A percentile compares a stretch with the other conserved stretches of the same genome.
Evolutionary conservation across 2,888 invertebrate species (phyloP).

Genomic region (Nymphalis urticae): DNA sequence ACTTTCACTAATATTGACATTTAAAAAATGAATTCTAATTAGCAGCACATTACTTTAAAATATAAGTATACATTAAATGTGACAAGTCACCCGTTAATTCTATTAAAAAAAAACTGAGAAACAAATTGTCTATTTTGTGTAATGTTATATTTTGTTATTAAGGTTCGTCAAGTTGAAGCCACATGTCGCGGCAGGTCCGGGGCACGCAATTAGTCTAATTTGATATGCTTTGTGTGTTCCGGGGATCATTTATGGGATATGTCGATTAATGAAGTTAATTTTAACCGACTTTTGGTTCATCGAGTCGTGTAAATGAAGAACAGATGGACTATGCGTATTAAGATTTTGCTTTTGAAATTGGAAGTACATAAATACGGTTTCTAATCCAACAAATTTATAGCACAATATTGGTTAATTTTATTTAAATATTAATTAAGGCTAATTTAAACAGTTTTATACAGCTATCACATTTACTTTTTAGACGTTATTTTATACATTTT

Average conservation of each 20-base stretch:
- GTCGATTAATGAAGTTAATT: slow-evolving; percentile 36
- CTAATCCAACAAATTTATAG: no score
- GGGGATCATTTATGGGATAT: slow-evolving; percentile 44
- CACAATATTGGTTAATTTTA: no score
- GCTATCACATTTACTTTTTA: background rate
- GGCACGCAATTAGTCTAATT: slow-evolving; percentile 72
- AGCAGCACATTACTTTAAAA: slow-evolving; percentile 7
- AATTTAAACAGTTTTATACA: background rate
- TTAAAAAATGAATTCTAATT: slow-evolving; percentile 6
- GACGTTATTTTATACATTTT: background rate
- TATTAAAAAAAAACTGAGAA: slow-evolving; percentile 23
- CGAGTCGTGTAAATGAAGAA: slow-evolving; percentile 1
- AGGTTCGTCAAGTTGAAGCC: slow-evolving; percentile 41
- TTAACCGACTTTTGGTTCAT: slow-evolving; percentile 15
- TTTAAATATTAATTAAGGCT: no score
- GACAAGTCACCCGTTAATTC: slow-evolving; percentile 19
- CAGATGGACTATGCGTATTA: slow-evolving; percentile 9
- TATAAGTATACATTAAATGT: slow-evolving; percentile 10
- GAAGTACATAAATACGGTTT: no score
- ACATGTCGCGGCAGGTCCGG: slow-evolving; percentile 66
- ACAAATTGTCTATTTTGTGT: slow-evolving; percentile 31
- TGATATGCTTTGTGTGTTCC: slow-evolving; percentile 65
- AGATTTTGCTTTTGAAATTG: background rate
- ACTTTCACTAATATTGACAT: background rate
- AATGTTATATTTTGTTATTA: slow-evolving; percentile 35